Base-by-base conservation (phyloP, 2,113 vertebrate species). In the Bombycilla garrulus region DNA sequence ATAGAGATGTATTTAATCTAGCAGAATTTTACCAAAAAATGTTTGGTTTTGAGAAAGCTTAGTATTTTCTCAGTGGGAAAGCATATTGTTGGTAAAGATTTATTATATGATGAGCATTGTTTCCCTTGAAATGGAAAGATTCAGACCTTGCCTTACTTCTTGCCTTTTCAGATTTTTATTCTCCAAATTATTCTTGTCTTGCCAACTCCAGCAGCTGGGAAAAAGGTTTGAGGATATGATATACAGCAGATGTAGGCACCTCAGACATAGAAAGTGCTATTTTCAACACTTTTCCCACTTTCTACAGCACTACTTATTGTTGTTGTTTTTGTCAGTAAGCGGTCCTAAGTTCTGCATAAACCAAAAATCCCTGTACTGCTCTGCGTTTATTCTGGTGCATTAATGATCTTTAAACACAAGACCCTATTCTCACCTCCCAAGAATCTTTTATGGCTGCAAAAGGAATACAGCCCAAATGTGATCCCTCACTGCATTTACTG, bases 1-100 rank as follows among this genome's bases (percentile, higher is more conserved):
- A 77, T 58, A 64, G 79, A 95, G 70, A 91, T 86, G 51, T 61
- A 81, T 96, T 97, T 96, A 97, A 96, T 86, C 74, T 69, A 96
- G 71, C 26, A 95, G 96, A 97, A 97, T 85, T 69, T 71, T 92
- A 94, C 33, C 25, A 77, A 70, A 94, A 96, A 87, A 31, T 15
- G 9, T 60, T 91, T 83, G 44, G 85, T 97, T 81, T 35, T 47
- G 54, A 45, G 45, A 66, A 90, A 80, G 21, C 35, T 76, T 90
- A 6, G 15, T 57, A 14, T 86, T 94, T 91, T 71, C n/a, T 72
- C 77, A 81, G 10, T 88, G 23, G 77, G 31, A 92, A 92, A 70
- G 24, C 65, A 54, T 69, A 80, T 69, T 92, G 66, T 61, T 84
- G 69, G 57, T 86, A 56, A 94, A 66, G 40, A 88, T 93, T 94